Base-by-base conservation (phyloP, 2,888 invertebrate species). In the Hecatera dysodea region DNA sequence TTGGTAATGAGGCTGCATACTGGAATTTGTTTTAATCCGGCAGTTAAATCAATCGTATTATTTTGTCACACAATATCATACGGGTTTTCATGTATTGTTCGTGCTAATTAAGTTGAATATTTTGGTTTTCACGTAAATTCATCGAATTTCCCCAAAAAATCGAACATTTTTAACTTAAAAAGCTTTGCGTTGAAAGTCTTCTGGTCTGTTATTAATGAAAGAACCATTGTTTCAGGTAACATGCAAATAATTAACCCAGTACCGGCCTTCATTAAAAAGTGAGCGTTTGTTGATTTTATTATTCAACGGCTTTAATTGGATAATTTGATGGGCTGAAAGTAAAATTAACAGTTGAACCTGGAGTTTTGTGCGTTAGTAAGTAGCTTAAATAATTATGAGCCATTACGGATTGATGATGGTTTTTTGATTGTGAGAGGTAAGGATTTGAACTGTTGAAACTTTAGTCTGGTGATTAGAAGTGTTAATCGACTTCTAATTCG, bases 161-260 rank as follows among this genome's bases (percentile, higher is more conserved):
- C 53, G 15, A 62, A 62, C 1, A 29, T 39, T 53, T 55, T 52
- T 63, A 3, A n/a, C 9, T 52, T 63, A 1, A 62, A 52, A 59
- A 46, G 6, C 42, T 46, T 64, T 72, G 48, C 62, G 57, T 68
- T 76, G 33, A 59, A 68, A 55, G 15, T 63, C 50, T 70, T 79
- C 59, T 78, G 70, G 62, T 74, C 68, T 65, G 60, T 76, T 80
- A 79, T 74, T 85, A 85, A 85, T 80, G 12, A 82, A 82, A 74
- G 61, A 75, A 69, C 72, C 78, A 64, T 86, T 86, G 86, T 86
- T 86, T 67, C 86, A 86, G 86, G 86, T 86, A 84, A 86, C 77
- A 75, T 85, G 74, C 78, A 82, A 77, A 82, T 85, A 80, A 85
- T 85, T 85, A 83, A 80, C 80, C 68, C 61, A 62, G 68, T 66